These are phyloP conservation scores for Indri indri DNA, from an alignment of 2,113 vertebrate species.

Conservation along the genomic window DNA sequence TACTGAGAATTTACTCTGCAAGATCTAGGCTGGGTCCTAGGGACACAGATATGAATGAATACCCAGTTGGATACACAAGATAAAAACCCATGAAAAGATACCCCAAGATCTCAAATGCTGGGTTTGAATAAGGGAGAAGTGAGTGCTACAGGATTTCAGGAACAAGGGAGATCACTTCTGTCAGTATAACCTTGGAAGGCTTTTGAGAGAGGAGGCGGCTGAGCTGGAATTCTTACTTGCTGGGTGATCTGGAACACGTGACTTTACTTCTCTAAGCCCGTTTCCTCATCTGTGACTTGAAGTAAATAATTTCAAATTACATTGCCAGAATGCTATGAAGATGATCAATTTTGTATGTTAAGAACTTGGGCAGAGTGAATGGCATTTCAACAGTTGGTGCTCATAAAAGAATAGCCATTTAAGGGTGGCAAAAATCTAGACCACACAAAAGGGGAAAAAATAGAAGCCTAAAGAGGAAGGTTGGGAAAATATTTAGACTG, in stretches of 20 bases:
- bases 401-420: neutral
- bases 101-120: neutral
- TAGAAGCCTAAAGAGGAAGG: neutral
- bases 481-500: neutral
- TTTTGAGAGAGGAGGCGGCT: neutral
- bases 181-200: neutral
- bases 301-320: constrained; percentile 15
- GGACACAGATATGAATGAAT: neutral
- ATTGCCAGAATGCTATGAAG: neutral
- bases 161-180: neutral
- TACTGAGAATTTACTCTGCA: neutral
- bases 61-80: neutral
- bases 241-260: neutral
- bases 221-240: neutral
- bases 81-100: neutral
- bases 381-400: neutral
- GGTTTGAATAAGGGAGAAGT: neutral
- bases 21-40: neutral
- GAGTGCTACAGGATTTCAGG: neutral
- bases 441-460: neutral
- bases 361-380: neutral
- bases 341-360: neutral
- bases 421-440: neutral
- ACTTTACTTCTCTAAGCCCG: constrained; percentile 5
- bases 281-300: constrained; percentile 30